Conservation (phyloP, 2,797 vertebrate genomes). For the Pogoniulus pusillus region DNA sequence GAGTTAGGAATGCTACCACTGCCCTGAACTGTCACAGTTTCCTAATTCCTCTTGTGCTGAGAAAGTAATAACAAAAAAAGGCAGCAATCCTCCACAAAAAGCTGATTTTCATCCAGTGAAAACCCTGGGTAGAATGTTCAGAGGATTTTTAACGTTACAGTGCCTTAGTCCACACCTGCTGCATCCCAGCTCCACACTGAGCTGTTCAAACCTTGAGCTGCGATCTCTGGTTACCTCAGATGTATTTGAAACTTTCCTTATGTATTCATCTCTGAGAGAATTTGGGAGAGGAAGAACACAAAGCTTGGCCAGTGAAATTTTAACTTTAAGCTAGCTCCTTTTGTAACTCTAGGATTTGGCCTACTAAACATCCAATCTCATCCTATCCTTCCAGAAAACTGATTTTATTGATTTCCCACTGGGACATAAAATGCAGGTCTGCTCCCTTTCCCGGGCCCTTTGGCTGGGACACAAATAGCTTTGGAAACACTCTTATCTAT, state of each 20-base stretch:
- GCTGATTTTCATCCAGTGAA: not conserved
- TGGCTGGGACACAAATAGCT: constrained; percentile 49
- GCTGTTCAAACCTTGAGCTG: not conserved
- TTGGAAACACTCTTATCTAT: constrained; percentile 48
- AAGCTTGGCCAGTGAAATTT: not conserved
- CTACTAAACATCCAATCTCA: constrained; percentile 15
- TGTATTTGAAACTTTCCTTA: not conserved
- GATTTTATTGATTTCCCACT: constrained; percentile 54
- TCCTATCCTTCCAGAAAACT: constrained; percentile 44
- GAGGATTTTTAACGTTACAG: not conserved
- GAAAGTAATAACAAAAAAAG: not conserved
- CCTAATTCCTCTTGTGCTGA: not conserved
- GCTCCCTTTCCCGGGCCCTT: constrained; percentile 24
- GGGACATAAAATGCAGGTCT: constrained; percentile 59
- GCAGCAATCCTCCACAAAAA: not conserved
- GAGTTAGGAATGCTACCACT: not conserved
- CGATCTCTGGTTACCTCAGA: not conserved
- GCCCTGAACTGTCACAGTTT: not conserved
- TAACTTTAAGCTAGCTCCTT: not conserved
- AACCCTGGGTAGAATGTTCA: not conserved
- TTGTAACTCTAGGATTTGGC: not conserved
- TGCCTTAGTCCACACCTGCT: not conserved
- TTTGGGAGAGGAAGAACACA: not conserved
- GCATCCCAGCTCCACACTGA: not conserved
- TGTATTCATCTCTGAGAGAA: not conserved